Evolutionary conservation across 1,140 invertebrate genomes (phyloP), one percentile per base, ranked within the genome.

Genomic region (Penaeus chinensis): DNA sequence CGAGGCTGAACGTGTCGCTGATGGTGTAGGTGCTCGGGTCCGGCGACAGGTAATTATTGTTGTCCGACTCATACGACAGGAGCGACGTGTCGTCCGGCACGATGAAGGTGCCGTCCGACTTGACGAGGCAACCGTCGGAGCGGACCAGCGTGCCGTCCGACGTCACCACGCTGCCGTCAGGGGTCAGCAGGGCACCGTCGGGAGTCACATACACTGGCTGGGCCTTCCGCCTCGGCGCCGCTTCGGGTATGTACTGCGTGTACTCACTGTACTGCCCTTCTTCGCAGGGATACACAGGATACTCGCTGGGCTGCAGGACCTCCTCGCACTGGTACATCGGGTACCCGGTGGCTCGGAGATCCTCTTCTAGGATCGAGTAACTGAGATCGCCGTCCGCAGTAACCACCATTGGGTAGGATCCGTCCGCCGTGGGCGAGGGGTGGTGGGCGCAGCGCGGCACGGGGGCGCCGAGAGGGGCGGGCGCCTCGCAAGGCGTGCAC

Each of bases 401-500:
- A 11, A 87, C 85, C 78, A 87, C 85, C 85, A 87, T 87, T 19
- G 85, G 85, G 65, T 81, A 87, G 54, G 85, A 87, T 65, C 85
- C 85, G 65, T 87, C 85, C 32, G 60, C 37, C 27, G 71, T 10
- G 62, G 87, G 87, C 42, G 71, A 37, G 16, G 47, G 42, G 13
- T 63, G 82, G 20, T 61, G 61, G 62, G 18, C 37, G 74, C 74
- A 85, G 47, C 62, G 24, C 13, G 83, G 60, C 19, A 71, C 37
- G n/a, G 82, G 82, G 24, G 47, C 65, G 3, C 82, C 82, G 20
- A 84, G 65, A 71, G 82, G 82, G 22, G 82, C 20, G 47, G 87
- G 82, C 18, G 87, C 81, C 87, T 84, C 82, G 74, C 87, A 88
- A 24, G 87, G 87, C 81, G 87, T 79, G 42, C 87, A 88, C 42